Base-by-base conservation (phyloP, 2,888 invertebrate species). In the Chalcosyrphus nemorum region DNA sequence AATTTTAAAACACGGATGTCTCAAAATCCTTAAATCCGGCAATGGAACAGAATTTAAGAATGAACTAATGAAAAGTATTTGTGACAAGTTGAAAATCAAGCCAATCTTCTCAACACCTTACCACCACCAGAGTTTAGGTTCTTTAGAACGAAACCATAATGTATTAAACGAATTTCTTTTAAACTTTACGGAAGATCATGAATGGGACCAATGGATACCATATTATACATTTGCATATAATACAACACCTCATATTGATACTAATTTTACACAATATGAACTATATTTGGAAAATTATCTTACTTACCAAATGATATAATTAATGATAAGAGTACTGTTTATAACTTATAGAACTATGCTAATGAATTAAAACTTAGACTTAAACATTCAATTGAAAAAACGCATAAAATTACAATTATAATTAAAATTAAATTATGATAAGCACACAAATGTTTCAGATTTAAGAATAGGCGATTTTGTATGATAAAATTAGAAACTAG, bases 1-100 rank as follows among this genome's bases (percentile, higher is more conserved):
- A 13, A 38, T 38, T 4, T 13, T 38, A 38, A 13, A 38, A 13
- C 15, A 38, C 3, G 38, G 35, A 7, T 50, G 35, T 27, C 61
- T 81, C 32, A 81, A 70, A 38, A 75, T 21, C 13, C 24, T 76
- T 4, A 76, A 70, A 35, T 76, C 70, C n/a, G 75, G 70, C 7
- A 21, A 43, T 11, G 74, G 65, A 35, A 82, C 72, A 24, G 72
- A 77, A 61, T 66, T 77, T 19, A 47, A 50, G 13, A 77, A 72
- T 41, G 35, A 66, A 3, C 27, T 81, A 45, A 21, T 81, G 32
- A 59, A 54, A 21, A 70, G 61, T 24, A 15, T 81, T 13, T 68
- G 65, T 13, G 35, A 70, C 38, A 57, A 68, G 32, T 68, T 35
- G 59, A 41, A 56, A 38, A 65, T 61, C 1, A 29, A 19, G 21